Percentiles rank a stretch among this genome's conserved stretches.
phyloP scores from a whole-genome alignment of 2,113 vertebrate genomes.

The Sinocyclocheilus maitianheensis region DNA sequence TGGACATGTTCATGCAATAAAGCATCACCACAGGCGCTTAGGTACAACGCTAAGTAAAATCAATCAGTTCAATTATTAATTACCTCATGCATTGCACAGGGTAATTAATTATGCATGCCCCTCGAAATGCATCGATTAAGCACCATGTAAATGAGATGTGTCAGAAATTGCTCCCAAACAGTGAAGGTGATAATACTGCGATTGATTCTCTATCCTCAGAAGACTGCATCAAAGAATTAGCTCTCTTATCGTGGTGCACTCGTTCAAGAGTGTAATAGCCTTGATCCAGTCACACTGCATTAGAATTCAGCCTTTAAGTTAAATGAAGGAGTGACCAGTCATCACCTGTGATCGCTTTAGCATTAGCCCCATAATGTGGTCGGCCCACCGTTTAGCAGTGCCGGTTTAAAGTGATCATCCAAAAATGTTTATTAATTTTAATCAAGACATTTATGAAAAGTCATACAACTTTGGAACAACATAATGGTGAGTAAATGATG shows the following conservation, averaged over 20 bases:
- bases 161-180: slow-evolving; percentile 28
- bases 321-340: slow-evolving; percentile 18
- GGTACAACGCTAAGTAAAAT: too few species aligned
- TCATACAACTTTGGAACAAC: too few species aligned
- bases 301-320: background rate
- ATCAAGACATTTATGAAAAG: too few species aligned
- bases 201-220: slow-evolving; percentile 17
- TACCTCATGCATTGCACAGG: background rate
- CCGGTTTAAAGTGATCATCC: too few species aligned
- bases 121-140: slow-evolving; percentile 24
- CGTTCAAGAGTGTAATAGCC: background rate
- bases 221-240: background rate
- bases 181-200: background rate
- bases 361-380: too few species aligned
- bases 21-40: too few species aligned
- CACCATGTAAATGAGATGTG: slow-evolving; percentile 18
- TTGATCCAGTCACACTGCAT: slow-evolving; percentile 25
- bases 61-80: too few species aligned
- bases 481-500: too few species aligned
- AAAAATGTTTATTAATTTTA: too few species aligned
- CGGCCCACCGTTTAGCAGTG: too few species aligned
- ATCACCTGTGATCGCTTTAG: slow-evolving; percentile 6
- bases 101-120: slow-evolving; percentile 20
- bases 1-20: too few species aligned
- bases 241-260: background rate